Percentiles rank a stretch among this genome's conserved stretches.
These are phyloP conservation scores for Halyomorpha halys DNA, from an alignment of 1,140 invertebrate species.

Conservation along the genomic window DNA sequence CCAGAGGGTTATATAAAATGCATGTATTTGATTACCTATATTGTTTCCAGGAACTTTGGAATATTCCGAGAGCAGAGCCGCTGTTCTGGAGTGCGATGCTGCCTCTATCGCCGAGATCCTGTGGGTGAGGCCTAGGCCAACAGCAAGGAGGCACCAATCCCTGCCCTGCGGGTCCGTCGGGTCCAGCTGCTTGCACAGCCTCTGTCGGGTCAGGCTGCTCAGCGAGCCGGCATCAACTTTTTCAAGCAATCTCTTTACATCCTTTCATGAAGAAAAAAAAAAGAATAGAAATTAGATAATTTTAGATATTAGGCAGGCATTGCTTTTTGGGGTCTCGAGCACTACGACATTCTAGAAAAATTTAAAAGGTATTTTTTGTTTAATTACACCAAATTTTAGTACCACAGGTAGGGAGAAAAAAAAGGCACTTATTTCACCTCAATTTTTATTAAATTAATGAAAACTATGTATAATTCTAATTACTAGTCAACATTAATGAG, in stretches of 20 bases:
- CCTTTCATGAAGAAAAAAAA: neutral
- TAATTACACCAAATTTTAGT: no score
- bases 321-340: no score
- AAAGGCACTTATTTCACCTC: no score
- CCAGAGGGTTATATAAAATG: neutral
- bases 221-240: slow-evolving; percentile 32
- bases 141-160: slow-evolving; percentile 73
- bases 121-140: slow-evolving; percentile 47
- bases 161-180: slow-evolving; percentile 65
- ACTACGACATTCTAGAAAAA: no score
- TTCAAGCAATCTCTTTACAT: neutral
- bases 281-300: no score
- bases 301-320: no score
- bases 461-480: no score
- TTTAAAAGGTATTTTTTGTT: no score
- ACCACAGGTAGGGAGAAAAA: no score
- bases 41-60: slow-evolving; percentile 17
- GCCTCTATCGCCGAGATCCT: slow-evolving; percentile 29
- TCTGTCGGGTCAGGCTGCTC: slow-evolving; percentile 40
- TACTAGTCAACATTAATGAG: no score
- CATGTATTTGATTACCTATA: slow-evolving; percentile 22
- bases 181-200: slow-evolving; percentile 55
- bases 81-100: slow-evolving; percentile 27
- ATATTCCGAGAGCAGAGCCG: slow-evolving; percentile 26
- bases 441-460: no score